Evolutionary conservation across 2,113 vertebrate genomes (phyloP).

Genomic region (Leptodactylus fuscus): DNA sequence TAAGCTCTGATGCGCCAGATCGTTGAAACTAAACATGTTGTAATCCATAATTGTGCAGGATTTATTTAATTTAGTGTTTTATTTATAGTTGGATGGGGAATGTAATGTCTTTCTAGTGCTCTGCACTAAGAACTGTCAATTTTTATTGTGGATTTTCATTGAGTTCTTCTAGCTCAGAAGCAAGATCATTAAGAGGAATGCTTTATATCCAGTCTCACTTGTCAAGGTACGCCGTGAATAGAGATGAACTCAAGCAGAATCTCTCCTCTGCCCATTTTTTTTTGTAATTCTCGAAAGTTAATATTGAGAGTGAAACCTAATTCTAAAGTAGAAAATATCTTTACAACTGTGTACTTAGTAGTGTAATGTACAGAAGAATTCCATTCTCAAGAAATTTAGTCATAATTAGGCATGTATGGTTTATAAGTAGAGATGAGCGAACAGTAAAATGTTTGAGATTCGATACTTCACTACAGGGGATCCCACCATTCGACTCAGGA

Average conservation of each 20-base stretch:
- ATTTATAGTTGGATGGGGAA: conserved; percentile 79
- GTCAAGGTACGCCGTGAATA: conserved; percentile 40
- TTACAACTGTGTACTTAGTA: too few relatives aligned
- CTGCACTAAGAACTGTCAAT: conserved; percentile 73
- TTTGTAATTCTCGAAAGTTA: not conserved
- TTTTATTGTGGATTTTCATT: conserved; percentile 80
- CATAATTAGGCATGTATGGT: too few relatives aligned
- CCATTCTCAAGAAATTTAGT: too few relatives aligned
- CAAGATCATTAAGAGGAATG: conserved; percentile 63
- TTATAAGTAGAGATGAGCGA: too few relatives aligned
- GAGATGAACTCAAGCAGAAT: conserved; percentile 46
- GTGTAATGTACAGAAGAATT: too few relatives aligned
- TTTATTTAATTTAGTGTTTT: conserved; percentile 81
- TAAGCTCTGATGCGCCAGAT: conserved; percentile 66
- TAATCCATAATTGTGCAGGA: conserved; percentile 81
- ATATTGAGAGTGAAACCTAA: not conserved
- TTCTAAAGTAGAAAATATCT: not conserved
- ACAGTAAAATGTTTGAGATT: too few relatives aligned
- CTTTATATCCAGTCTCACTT: conserved; percentile 55
- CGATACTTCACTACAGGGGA: too few relatives aligned
- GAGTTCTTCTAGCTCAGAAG: conserved; percentile 71
- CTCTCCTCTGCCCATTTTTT: not conserved
- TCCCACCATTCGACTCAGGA: too few relatives aligned
- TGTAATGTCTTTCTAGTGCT: conserved; percentile 77
- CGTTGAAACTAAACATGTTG: conserved; percentile 78